Evolutionary conservation across 2,113 vertebrate genomes (phyloP).

Genomic region (Pao palembangensis): DNA sequence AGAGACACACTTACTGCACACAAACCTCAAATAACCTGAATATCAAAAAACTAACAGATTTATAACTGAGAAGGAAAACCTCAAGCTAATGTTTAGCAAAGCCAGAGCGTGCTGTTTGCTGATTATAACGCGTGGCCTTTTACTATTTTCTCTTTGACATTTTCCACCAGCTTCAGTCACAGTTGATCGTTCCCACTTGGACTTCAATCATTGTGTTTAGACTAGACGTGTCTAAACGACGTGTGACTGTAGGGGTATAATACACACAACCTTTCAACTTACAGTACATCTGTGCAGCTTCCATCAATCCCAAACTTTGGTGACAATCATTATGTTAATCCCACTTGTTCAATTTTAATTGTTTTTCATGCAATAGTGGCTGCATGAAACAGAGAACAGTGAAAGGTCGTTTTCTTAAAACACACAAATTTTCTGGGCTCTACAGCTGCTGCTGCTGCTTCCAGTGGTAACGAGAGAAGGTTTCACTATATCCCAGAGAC

Average conservation of each 20-base stretch:
- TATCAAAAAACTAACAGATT: not conserved
- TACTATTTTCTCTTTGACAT: no score
- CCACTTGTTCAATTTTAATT: slow-evolving; percentile 1
- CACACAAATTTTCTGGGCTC: slow-evolving; percentile 12
- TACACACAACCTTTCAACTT: no score
- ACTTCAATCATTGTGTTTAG: no score
- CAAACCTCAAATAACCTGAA: not conserved
- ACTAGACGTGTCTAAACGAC: no score
- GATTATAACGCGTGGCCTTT: no score
- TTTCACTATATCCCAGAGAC: slow-evolving; percentile 29
- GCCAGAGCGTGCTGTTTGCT: not conserved
- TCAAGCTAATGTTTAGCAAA: not conserved
- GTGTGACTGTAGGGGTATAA: no score
- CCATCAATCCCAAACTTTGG: no score
- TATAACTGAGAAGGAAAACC: no score
- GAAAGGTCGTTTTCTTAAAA: slow-evolving; percentile 17
- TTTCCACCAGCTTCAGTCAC: no score
- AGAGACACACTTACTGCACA: not conserved
- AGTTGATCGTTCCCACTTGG: no score
- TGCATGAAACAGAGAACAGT: slow-evolving; percentile 16
- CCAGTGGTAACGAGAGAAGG: slow-evolving; percentile 29
- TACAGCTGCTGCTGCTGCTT: slow-evolving; percentile 17
- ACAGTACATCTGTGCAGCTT: no score
- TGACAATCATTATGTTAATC: no score
- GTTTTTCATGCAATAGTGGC: slow-evolving; percentile 3